Evolutionary conservation across 2,113 vertebrate genomes (phyloP).

Genomic region (Dicrurus megarhynchus): DNA sequence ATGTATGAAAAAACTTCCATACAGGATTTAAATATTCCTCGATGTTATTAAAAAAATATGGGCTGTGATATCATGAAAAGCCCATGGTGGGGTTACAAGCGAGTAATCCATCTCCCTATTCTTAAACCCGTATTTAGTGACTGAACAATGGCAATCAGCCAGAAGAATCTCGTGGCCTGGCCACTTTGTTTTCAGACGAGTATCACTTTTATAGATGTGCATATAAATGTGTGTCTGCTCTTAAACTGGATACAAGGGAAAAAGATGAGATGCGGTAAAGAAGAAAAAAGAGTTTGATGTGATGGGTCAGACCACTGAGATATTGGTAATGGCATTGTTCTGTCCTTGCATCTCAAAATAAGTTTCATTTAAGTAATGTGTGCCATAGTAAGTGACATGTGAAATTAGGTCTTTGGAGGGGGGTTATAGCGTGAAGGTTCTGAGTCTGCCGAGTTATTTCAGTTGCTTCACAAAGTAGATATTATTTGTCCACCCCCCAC

Average conservation of each 20-base stretch:
- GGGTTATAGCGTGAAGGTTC: background rate
- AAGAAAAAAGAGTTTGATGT: background rate
- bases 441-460: rapidly evolving
- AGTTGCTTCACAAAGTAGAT: background rate
- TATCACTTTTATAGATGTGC: background rate
- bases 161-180: background rate
- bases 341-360: background rate
- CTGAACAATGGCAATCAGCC: slow-evolving; percentile 34
- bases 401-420: background rate
- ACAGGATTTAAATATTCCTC: slow-evolving; percentile 41
- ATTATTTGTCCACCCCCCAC: background rate
- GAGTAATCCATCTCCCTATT: slow-evolving; percentile 40
- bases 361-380: background rate
- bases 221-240: background rate
- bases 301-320: background rate
- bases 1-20: slow-evolving; percentile 2
- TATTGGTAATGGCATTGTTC: background rate
- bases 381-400: background rate
- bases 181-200: slow-evolving; percentile 24
- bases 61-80: slow-evolving; percentile 34
- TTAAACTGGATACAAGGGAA: background rate
- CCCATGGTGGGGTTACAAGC: slow-evolving; percentile 15
- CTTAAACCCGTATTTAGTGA: slow-evolving; percentile 10
- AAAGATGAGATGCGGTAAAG: background rate
- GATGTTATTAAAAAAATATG: slow-evolving; percentile 46